Evolutionary conservation across 30 jellyfish, hydroid and myxozoan genomes (phyloP), one percentile per base, ranked within the genome.

Genomic region (Turritopsis rubra): DNA sequence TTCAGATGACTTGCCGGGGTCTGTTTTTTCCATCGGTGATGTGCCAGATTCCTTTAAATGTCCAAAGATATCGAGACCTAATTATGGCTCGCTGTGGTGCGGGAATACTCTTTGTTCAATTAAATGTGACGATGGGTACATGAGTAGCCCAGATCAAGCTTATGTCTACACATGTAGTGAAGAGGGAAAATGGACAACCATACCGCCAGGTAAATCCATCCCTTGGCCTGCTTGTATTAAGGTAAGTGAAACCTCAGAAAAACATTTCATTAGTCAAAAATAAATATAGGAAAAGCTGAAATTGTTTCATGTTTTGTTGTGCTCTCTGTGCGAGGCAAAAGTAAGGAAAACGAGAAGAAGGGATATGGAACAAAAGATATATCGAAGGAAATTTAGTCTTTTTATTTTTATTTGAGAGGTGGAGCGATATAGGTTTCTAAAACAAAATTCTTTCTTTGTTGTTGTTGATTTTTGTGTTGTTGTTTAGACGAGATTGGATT

Each of bases 201-300:
- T 74, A 74, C 82, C 82, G n/a, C 19, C 19, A 23, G 71, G 71
- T n/a, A 24, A 24, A 74, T 71, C 82, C 8, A 26, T 74, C 18
- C 82, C 82, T 16, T 24, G 53, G 65, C 82, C 82, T n/a, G 82
- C 26, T n/a, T 74, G 82, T 41, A 74, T 66, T 25, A 66, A 66
- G 29, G 29, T 66, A 66, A 4, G 29, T 66, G 7, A 66, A 41
- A 41, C 60, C 60, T 41, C 5, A 13, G 60, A 41, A 41, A 41
- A 41, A 13, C 5, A 41, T 3, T 5, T 41, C 13, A 5, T 3
- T 41, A 41, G 5, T 5, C 60, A 5, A 41, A 3, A 41, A 5
- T 41, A 13, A 13, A 13, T 3, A 41, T 3, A 41, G 13, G 13
- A 41, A 41, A 3, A 41, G 13, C 60, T 3, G 13, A 41, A 41